These are phyloP conservation scores for Sminthurinus aureus DNA, from an alignment of 2,888 invertebrate species.

Conservation along the genomic window DNA sequence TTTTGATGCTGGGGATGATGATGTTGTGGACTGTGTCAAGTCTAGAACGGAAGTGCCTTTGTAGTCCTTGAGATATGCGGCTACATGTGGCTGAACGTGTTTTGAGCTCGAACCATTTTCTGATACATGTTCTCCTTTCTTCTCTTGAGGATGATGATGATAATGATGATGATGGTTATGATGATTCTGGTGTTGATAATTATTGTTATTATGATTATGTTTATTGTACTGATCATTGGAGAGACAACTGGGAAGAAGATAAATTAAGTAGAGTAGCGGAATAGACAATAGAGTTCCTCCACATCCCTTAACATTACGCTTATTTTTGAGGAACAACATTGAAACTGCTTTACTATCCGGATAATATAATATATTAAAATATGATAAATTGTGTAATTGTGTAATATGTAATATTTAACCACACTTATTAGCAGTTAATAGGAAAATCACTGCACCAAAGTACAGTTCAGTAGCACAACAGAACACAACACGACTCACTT, in stretches of 20 bases:
- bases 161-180: neutral
- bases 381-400: neutral
- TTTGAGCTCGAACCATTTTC: neutral
- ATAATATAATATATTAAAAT: neutral
- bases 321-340: neutral
- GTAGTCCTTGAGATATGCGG: constrained; percentile 32
- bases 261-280: neutral
- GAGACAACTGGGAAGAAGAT: neutral
- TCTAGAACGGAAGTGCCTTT: constrained; percentile 26
- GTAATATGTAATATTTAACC: too few relatives aligned
- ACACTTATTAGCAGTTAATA: neutral
- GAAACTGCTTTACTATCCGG: neutral
- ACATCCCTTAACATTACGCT: neutral
- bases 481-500: neutral
- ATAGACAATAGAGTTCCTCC: neutral
- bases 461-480: neutral
- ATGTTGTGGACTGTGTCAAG: neutral
- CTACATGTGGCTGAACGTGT: constrained; percentile 2
- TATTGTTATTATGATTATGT: neutral
- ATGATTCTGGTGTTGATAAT: neutral
- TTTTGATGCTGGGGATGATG: neutral
- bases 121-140: neutral
- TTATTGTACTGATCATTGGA: neutral
- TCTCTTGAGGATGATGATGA: neutral
- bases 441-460: neutral